phyloP scores from a whole-genome alignment of 64 coral and sea anemone genomes.

The Dendrophyllia cribrosa region DNA sequence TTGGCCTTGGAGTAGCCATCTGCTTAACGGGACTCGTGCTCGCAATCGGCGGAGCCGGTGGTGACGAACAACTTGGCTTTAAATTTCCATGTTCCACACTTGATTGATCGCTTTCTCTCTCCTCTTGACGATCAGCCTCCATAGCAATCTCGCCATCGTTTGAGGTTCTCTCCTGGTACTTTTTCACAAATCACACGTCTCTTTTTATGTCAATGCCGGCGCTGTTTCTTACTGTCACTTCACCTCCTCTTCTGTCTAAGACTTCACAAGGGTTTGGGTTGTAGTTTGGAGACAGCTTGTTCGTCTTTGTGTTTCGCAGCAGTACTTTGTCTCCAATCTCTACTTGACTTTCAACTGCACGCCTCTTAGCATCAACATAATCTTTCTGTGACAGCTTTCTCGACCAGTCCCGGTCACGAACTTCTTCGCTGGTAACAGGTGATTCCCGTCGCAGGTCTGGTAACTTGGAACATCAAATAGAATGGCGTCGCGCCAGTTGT shows the following conservation, averaged over 20 bases:
- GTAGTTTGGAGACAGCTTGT: background rate
- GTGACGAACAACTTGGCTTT: no score
- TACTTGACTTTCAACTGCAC: constrained; percentile 1
- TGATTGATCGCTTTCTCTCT: no score
- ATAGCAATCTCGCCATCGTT: no score
- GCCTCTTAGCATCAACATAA: background rate
- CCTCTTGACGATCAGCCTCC: no score
- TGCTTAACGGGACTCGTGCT: no score
- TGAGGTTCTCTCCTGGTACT: background rate
- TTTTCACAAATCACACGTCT: constrained; percentile 5
- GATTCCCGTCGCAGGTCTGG: background rate
- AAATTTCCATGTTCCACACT: no score
- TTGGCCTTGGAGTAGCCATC: no score
- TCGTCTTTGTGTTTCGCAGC: background rate
- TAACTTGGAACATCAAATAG: background rate
- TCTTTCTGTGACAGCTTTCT: constrained; percentile 25
- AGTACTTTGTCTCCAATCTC: background rate
- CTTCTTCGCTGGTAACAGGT: constrained; percentile 1
- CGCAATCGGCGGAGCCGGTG: no score
- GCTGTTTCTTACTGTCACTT: background rate
- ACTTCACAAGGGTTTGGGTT: constrained; percentile 22
- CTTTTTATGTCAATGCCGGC: no score
- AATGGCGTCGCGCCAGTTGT: constrained; percentile 12
- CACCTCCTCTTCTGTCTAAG: background rate
- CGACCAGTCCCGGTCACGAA: background rate